Conservation (phyloP, 2,888 invertebrate species). For the Sialis lutaria region DNA sequence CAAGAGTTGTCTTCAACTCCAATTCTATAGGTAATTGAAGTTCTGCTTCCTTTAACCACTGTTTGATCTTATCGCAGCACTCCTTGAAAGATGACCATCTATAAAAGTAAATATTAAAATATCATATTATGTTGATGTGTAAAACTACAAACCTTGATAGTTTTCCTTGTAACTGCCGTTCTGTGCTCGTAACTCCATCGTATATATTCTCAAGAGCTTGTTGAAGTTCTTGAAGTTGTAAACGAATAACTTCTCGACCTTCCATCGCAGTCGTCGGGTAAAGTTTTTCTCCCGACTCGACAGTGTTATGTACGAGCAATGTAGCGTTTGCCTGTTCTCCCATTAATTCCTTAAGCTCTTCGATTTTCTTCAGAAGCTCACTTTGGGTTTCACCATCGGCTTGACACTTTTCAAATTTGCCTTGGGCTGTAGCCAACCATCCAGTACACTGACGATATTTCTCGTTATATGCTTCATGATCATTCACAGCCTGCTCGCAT, state of each 20-base stretch:
- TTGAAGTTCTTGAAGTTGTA: slow-evolving; percentile 69
- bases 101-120: neutral
- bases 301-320: slow-evolving; percentile 61
- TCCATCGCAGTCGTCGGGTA: slow-evolving; percentile 74
- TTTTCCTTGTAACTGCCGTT: slow-evolving; percentile 67
- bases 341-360: slow-evolving; percentile 52
- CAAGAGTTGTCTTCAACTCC: slow-evolving; percentile 67
- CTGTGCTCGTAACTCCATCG: slow-evolving; percentile 59
- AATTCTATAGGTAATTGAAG: slow-evolving; percentile 60
- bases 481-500: slow-evolving; percentile 73
- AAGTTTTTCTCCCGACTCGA: slow-evolving; percentile 75
- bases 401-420: slow-evolving; percentile 45
- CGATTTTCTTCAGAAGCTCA: slow-evolving; percentile 49
- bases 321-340: slow-evolving; percentile 59
- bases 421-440: slow-evolving; percentile 61
- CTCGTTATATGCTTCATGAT: slow-evolving; percentile 62
- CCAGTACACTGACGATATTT: slow-evolving; percentile 72
- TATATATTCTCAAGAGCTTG: slow-evolving; percentile 65
- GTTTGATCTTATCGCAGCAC: slow-evolving; percentile 55
- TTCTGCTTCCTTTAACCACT: slow-evolving; percentile 64
- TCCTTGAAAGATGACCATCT: slow-evolving; percentile 86
- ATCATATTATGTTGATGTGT: neutral
- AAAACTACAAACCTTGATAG: slow-evolving; percentile 32
- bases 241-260: slow-evolving; percentile 69
- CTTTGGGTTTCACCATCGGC: slow-evolving; percentile 41